These are phyloP conservation scores for Hyalella azteca DNA, from an alignment of 2,888 invertebrate genomes.

Conservation along the genomic window DNA sequence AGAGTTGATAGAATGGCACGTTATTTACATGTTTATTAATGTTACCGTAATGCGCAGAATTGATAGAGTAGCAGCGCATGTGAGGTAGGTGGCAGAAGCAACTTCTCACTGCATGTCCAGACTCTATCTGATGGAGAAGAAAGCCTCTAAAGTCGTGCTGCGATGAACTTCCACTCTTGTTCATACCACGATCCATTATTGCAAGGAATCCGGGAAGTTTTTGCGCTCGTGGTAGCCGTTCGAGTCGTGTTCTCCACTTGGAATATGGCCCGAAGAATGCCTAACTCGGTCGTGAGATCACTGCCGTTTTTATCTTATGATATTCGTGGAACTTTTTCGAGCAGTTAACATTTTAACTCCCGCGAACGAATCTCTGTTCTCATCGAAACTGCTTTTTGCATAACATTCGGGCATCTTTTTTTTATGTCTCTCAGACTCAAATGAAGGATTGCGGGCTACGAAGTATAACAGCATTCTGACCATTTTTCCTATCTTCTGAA, in stretches of 20 bases:
- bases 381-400: neutral
- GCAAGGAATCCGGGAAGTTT: neutral
- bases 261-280: slow-evolving; percentile 10
- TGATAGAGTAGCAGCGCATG: too few species aligned
- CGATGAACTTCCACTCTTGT: neutral
- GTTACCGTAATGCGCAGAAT: too few species aligned
- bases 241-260: neutral
- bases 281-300: slow-evolving; percentile 21
- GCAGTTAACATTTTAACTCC: slow-evolving; percentile 8
- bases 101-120: slow-evolving; percentile 10
- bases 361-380: slow-evolving; percentile 16
- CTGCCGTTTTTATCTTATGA: neutral
- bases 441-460: slow-evolving; percentile 10
- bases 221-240: neutral
- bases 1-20: too few species aligned
- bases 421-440: too few species aligned
- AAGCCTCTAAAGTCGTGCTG: slow-evolving; percentile 2
- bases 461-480: neutral
- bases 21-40: too few species aligned
- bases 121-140: neutral
- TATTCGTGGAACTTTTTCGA: slow-evolving; percentile 20
- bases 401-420: neutral
- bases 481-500: neutral
- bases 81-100: neutral
- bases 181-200: slow-evolving; percentile 14